A percentile compares a stretch with the other conserved stretches of the same genome.
phyloP scores from a whole-genome alignment of 1,140 invertebrate genomes.

The Cephus cinctus region DNA sequence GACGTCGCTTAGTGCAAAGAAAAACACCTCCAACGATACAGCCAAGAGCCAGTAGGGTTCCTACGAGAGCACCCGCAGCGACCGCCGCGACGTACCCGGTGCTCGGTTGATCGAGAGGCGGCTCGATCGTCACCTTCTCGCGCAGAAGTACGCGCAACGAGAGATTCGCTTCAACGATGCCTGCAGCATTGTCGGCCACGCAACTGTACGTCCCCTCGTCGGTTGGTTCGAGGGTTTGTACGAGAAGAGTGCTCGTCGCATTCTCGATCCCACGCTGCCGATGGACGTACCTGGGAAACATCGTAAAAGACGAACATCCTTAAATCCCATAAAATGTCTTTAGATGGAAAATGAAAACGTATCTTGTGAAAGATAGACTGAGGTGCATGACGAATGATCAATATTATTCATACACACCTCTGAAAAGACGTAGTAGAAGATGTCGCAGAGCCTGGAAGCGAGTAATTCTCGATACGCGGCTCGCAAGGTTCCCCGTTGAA shows the following conservation, averaged over 20 bases:
- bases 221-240: slow-evolving; percentile 34
- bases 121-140: slow-evolving; percentile 39
- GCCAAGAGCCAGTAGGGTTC: slow-evolving; percentile 40
- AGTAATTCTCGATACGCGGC: slow-evolving; percentile 44
- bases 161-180: slow-evolving; percentile 72
- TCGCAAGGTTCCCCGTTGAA: slow-evolving; percentile 68
- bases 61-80: slow-evolving; percentile 42
- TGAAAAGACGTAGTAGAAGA: slow-evolving; percentile 18
- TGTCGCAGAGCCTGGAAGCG: slow-evolving; percentile 19
- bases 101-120: slow-evolving; percentile 32
- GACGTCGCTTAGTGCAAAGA: slow-evolving; percentile 40
- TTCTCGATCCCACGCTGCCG: slow-evolving; percentile 42
- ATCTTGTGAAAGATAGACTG: background rate
- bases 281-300: slow-evolving; percentile 43
- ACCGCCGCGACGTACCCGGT: slow-evolving; percentile 42
- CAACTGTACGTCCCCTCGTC: slow-evolving; percentile 79
- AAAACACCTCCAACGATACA: slow-evolving; percentile 42
- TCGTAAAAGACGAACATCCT: too few species aligned
- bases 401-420: slow-evolving; percentile 14
- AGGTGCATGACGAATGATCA: too few species aligned
- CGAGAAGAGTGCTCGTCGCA: slow-evolving; percentile 37
- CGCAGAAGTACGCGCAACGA: slow-evolving; percentile 61
- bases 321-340: too few species aligned
- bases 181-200: slow-evolving; percentile 79
- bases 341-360: slow-evolving; percentile 1